Base-by-base conservation (phyloP, 2,888 invertebrate species). In the Euplexia lucipara region DNA sequence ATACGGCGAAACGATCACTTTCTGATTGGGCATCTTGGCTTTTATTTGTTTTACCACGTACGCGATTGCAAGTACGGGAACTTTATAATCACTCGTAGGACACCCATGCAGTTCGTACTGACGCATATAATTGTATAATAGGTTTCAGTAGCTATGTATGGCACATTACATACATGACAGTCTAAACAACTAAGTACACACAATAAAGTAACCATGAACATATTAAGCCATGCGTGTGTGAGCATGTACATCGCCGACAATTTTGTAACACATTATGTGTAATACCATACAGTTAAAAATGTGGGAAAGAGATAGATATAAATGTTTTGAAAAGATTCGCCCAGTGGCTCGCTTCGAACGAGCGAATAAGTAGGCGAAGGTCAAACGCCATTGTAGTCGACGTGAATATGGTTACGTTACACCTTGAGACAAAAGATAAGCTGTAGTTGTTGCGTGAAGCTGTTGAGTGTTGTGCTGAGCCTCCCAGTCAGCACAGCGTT, bases 311-410 rank as follows among this genome's bases (percentile, higher is more conserved):
- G 88, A 85, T 70, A 79, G 83, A 83, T 78, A 79, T 70, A 81
- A 83, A 83, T 85, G 89, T 90, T 91, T 92, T 91, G 87, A 91
- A 93, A 91, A 92, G 91, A 94, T 92, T 88, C 85, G 87, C 88
- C 81, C 86, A 88, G 90, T 88, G 86, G 88, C 87, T 90, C 90
- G 93, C 90, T 92, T 78, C 91, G 88, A 93, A 88, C 90, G 92
- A 93, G 86, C 89, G 92, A 81, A 79, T 93, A 95, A 92, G 91
- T 95, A 91, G 95, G 95, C 91, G 92, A 95, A 95, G 95, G 95
- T 93, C 91, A 89, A 75, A 67, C 88, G 90, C 92, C 91, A 94
- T 93, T 93, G 93, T 94, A 86, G 87, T 88, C 88, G 85, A 86
- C 88, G 87, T 86, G 88, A 88, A 85, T 84, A 85, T 84, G 84